Percentiles rank a stretch among this genome's conserved stretches.
Conservation (phyloP, 2,797 vertebrate genomes). For the Onychomys torridus region DNA sequence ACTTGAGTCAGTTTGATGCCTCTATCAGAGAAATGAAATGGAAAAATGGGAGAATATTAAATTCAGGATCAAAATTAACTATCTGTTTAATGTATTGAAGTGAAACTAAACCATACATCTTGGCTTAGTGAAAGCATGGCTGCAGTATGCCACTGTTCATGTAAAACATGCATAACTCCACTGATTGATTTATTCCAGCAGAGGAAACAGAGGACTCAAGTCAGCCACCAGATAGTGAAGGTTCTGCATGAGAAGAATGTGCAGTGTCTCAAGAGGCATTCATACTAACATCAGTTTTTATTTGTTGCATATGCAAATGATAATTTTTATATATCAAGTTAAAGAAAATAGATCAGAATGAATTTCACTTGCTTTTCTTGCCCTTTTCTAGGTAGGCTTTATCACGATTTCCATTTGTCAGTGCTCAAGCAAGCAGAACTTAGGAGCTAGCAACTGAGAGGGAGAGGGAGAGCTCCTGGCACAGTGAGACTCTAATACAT, state of each 20-base stretch:
- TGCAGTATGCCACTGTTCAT: neutral
- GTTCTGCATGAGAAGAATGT: neutral
- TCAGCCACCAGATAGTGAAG: constrained; percentile 1
- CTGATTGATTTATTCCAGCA: neutral
- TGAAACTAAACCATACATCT: neutral
- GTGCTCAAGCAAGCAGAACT: neutral
- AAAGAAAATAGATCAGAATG: constrained; percentile 23
- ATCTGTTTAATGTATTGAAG: constrained; percentile 47
- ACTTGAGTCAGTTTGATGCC: constrained; percentile 62
- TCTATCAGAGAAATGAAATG: constrained; percentile 50
- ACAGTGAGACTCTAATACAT: neutral
- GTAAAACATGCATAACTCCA: neutral
- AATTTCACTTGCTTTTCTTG: neutral
- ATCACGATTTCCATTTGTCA: neutral
- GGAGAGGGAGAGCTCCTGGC: neutral
- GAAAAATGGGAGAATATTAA: constrained; percentile 54
- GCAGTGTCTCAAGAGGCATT: neutral
- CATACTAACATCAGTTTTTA: neutral
- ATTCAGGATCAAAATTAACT: constrained; percentile 43
- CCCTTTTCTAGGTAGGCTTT: neutral
- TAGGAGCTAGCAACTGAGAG: neutral
- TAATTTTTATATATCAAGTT: neutral
- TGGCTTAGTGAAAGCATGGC: constrained; percentile 37
- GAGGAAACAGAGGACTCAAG: neutral
- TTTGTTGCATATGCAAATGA: neutral